Evolutionary conservation across 1,140 invertebrate genomes (phyloP).

Genomic region (Achatina immaculata): DNA sequence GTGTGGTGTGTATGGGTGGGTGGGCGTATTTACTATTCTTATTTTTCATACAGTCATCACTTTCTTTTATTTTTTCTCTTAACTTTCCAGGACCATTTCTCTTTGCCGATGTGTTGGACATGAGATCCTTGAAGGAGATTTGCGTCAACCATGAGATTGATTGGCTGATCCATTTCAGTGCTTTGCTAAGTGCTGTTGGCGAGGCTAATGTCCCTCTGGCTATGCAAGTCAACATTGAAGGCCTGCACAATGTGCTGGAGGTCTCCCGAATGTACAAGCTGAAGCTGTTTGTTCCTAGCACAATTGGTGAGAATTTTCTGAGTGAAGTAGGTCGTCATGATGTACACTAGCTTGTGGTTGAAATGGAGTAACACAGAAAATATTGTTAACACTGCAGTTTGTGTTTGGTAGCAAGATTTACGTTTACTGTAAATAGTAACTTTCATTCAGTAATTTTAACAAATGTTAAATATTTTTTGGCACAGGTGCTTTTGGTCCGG

Average conservation of each 20-base stretch:
- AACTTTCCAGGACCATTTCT: conserved; percentile 81
- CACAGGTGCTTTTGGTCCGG: conserved; percentile 89
- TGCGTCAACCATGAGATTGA: conserved; percentile 90
- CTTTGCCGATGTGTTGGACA: conserved; percentile 92
- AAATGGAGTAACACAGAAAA: too few species aligned
- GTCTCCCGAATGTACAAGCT: conserved; percentile 89
- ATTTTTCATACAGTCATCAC: too few species aligned
- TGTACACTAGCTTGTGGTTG: too few species aligned
- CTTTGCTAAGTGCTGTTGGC: conserved; percentile 89
- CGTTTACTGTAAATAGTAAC: too few species aligned
- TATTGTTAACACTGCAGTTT: too few species aligned
- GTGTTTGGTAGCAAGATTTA: too few species aligned
- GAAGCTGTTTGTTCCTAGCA: conserved; percentile 91
- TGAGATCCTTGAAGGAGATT: conserved; percentile 89
- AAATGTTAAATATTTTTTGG: neutral
- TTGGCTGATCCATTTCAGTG: conserved; percentile 93
- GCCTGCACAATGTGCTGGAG: conserved; percentile 92
- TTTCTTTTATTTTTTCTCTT: conserved; percentile 7
- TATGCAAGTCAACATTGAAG: conserved; percentile 85
- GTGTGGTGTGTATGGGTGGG: too few species aligned
- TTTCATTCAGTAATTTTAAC: too few species aligned
- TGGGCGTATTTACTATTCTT: too few species aligned
- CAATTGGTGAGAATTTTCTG: conserved; percentile 77
- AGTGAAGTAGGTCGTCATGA: neutral
- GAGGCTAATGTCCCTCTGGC: conserved; percentile 92